Conservation (phyloP, 2,113 vertebrate genomes). For the Tachysurus vachellii region DNA sequence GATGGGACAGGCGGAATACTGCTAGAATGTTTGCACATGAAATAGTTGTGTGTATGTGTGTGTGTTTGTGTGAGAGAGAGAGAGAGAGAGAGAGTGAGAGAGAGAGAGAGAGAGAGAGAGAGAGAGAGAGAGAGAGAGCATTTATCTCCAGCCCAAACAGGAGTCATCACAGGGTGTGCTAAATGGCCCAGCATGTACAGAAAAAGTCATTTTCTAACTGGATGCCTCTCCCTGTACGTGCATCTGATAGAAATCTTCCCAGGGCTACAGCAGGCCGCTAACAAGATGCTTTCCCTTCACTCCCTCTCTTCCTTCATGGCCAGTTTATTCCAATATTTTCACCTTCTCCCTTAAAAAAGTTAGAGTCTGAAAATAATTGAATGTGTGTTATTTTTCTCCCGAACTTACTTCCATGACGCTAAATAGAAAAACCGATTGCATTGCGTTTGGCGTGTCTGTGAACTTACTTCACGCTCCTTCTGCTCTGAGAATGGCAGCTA, state of each 20-base stretch:
- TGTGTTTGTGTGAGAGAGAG: slow-evolving; percentile 23
- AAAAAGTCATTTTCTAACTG: slow-evolving; percentile 83
- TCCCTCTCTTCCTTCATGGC: slow-evolving; percentile 61
- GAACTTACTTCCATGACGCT: slow-evolving; percentile 56
- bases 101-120: slow-evolving; percentile 48
- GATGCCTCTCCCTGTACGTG: slow-evolving; percentile 77
- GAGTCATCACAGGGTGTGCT: slow-evolving; percentile 77
- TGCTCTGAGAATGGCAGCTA: slow-evolving; percentile 26
- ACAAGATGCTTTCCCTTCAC: slow-evolving; percentile 74
- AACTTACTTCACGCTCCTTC: slow-evolving; percentile 47
- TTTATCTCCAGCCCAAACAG: slow-evolving; percentile 77
- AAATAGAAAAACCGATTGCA: slow-evolving; percentile 52
- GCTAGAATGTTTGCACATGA: slow-evolving; percentile 15
- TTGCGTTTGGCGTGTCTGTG: slow-evolving; percentile 50
- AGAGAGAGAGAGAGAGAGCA: slow-evolving; percentile 59
- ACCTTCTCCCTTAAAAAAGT: slow-evolving; percentile 3
- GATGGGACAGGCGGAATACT: neutral
- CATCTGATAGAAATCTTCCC: slow-evolving; percentile 77
- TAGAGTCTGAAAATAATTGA: slow-evolving; percentile 66
- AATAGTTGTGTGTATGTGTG: slow-evolving; percentile 16
- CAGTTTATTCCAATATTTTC: slow-evolving; percentile 64
- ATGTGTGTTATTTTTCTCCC: slow-evolving; percentile 55
- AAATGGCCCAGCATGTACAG: slow-evolving; percentile 80
- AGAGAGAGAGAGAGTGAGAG: slow-evolving; percentile 49
- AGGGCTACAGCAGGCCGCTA: slow-evolving; percentile 70